Percentiles rank a stretch among this genome's conserved stretches.
These are phyloP conservation scores for Cheilosia grossa DNA, from an alignment of 2,888 invertebrate species.

Conservation along the genomic window DNA sequence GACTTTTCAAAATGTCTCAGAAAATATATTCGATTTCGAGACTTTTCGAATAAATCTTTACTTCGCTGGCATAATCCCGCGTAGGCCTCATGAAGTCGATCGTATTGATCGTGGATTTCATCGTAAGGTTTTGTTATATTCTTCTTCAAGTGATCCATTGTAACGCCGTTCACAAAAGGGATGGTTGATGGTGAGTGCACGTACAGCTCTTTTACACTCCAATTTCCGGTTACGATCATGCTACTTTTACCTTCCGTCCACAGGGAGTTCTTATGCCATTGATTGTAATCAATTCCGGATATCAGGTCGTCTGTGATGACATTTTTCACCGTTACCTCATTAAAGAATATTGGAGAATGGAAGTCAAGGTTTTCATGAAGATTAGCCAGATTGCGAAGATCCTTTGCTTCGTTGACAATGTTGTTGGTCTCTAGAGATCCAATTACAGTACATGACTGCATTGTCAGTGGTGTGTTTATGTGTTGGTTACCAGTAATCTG, in stretches of 20 bases:
- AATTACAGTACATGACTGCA: constrained; percentile 81
- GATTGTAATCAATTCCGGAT: constrained; percentile 82
- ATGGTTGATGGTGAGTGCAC: constrained; percentile 81
- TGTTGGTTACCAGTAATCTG: constrained; percentile 81
- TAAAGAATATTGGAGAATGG: constrained; percentile 79
- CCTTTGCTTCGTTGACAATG: constrained; percentile 81
- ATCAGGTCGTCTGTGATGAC: constrained; percentile 78
- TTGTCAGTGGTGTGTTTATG: constrained; percentile 82
- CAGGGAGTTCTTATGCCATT: constrained; percentile 83
- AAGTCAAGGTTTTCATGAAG: constrained; percentile 78
- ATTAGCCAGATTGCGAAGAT: constrained; percentile 81
- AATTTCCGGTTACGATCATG: constrained; percentile 84
- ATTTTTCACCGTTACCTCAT: constrained; percentile 76
- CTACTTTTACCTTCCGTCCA: constrained; percentile 78
- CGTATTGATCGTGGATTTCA: constrained; percentile 36
- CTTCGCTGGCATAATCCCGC: constrained; percentile 80
- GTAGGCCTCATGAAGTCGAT: constrained; percentile 76
- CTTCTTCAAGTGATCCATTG: constrained; percentile 70
- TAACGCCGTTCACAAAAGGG: constrained; percentile 4
- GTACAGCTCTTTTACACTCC: constrained; percentile 83
- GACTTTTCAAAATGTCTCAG: constrained; percentile 84
- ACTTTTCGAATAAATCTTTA: constrained; percentile 77
- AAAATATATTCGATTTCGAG: constrained; percentile 82
- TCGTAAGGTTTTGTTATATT: constrained; percentile 71
- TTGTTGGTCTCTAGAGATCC: constrained; percentile 78